Base-by-base conservation (phyloP, 2,797 vertebrate genomes). In the Eospalax fontanierii region DNA sequence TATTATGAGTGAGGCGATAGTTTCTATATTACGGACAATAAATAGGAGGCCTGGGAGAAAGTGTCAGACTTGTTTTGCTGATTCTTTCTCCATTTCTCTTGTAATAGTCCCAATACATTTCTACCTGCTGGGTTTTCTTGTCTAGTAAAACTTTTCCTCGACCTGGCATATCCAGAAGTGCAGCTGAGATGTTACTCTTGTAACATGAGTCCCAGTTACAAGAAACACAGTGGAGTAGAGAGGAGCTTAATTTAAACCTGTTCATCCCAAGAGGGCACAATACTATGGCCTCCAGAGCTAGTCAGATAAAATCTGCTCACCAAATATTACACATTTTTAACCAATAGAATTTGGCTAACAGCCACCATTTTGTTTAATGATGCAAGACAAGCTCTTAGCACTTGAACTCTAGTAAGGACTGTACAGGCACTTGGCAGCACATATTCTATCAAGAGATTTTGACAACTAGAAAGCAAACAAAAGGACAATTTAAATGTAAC, bases 401-500 rank as follows among this genome's bases (percentile, higher is more conserved):
- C 90, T 94, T 96, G 86, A 95, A 94, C 94, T 92, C 89, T 96
- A 89, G 91, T 94, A 96, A 95, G 63, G 83, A 95, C 73, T 82
- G 16, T 38, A 54, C 28, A 94, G 76, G 93, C 87, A 93, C 54
- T 97, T 97, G 92, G 94, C 86, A 95, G 89, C 38, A 82, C n/a
- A 84, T 6, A 3, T 81, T 89, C 88, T 94, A 89, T 93, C 73
- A 63, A 90, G 78, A 96, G 57, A 38, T 89, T 97, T 91, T 96
- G 94, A 97, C 92, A 94, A 96, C 73, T 92, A 91, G 89, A 96
- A 97, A 95, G 78, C 74, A 97, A 97, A 96, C 90, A 97, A 96
- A 93, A 92, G 90, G 86, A 96, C 86, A 93, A 93, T 95, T 97
- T 95, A 96, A 96, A 97, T 95, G 92, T 96, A 97, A 59, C 89